These are phyloP conservation scores for Leptinotarsa rubiginosa DNA, from an alignment of 2,888 invertebrate genomes.

Conservation along the genomic window DNA sequence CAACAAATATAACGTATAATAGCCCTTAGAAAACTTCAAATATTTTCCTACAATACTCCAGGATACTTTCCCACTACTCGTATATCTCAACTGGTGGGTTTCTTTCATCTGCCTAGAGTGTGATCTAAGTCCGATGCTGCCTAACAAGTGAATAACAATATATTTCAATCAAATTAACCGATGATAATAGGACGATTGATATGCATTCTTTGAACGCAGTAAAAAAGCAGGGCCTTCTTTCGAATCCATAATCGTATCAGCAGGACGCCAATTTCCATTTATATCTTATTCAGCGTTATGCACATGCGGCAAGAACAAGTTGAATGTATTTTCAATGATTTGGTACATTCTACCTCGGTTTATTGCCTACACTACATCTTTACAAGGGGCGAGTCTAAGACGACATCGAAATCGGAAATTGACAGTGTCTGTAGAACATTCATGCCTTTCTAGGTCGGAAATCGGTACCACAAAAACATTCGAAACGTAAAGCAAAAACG, in stretches of 20 bases:
- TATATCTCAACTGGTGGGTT: no score
- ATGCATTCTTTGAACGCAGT: constrained; percentile 17
- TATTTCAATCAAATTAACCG: constrained; percentile 14
- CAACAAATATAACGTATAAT: no score
- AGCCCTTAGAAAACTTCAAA: no score
- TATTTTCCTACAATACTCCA: no score
- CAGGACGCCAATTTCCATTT: constrained; percentile 37
- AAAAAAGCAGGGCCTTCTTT: constrained; percentile 21
- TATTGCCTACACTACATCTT: background rate
- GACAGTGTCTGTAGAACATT: no score
- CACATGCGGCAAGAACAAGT: constrained; percentile 21
- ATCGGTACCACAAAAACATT: no score
- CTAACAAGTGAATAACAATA: constrained; percentile 5
- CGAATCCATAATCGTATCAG: constrained; percentile 26
- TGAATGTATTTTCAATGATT: constrained; percentile 22
- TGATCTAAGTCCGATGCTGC: constrained; percentile 9
- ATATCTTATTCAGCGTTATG: constrained; percentile 28
- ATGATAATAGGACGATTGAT: constrained; percentile 1
- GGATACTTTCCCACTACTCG: no score
- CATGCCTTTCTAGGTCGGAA: no score
- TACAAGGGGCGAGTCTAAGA: background rate
- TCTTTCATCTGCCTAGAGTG: background rate
- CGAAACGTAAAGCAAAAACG: no score
- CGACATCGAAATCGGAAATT: no score
- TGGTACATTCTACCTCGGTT: background rate